Base-by-base conservation (phyloP, 2,113 vertebrate genomes). In the Rhinoderma darwinii region DNA sequence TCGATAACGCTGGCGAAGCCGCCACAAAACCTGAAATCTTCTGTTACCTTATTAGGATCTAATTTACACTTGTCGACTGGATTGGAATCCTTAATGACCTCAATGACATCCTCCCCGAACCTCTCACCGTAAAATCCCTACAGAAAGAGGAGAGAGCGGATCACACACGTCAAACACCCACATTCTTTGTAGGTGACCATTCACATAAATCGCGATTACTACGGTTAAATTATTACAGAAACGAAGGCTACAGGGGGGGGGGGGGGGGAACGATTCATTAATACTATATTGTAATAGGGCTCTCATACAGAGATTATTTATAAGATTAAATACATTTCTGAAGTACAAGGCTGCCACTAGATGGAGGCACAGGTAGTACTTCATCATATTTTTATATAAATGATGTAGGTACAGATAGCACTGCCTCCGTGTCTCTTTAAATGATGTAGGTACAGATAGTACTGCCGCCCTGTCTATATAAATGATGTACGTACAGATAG, bases 21-120 rank as follows among this genome's bases (percentile, higher is more conserved):
- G 27, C 30, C 30, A 17, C 3, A 43, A 15, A 30, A 15, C 2
- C 27, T 32, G 27, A 2, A 54, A 22, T 78, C 17, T 51, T 22
- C 22, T 11, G 18, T 88, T 86, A 98, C 98, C 96, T 99, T 99
- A 90, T 98, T 99, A 63, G 98, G 94, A 88, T 99, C 98, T 84
- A 99, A 90, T 95, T 99, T 99, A 92, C 97, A 98, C 91, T 99
- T 99, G 94, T 99, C 98, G 89, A 99, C 98, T 4, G 97, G 98
- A 90, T 99, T 99, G 35, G 98, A 99, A 90, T 99, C 98, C 88
- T 99, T 99, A 88, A 99, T 99, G 77, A 99, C 97, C 91, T 99
- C 97, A 6, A 99, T 96, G 68, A 96, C 96, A 84, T 99, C 97
- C 89, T 99, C 98, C 87, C 98, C 98, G 92, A 98, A 99, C 10